These are phyloP conservation scores for Hemaris fuciformis DNA, from an alignment of 2,888 invertebrate species.

Conservation along the genomic window DNA sequence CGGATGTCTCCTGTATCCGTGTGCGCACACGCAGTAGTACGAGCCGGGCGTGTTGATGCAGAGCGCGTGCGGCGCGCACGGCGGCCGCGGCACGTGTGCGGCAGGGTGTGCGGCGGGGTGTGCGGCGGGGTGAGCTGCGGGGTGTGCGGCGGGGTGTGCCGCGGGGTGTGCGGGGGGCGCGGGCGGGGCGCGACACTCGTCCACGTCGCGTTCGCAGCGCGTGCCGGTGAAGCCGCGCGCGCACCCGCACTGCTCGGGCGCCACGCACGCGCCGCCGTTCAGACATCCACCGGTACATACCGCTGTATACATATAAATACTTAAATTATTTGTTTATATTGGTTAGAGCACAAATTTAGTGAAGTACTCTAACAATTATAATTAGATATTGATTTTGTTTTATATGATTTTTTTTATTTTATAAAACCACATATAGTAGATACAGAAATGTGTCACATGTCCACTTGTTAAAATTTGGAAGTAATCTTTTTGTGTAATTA, in stretches of 20 bases:
- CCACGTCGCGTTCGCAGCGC: slow-evolving; percentile 92
- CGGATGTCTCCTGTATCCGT: slow-evolving; percentile 85
- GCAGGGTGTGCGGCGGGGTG: slow-evolving; percentile 83
- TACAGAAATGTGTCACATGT: too few relatives aligned
- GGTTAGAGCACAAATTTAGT: too few relatives aligned
- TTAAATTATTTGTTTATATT: too few relatives aligned
- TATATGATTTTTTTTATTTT: too few relatives aligned
- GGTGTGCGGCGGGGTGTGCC: too few relatives aligned
- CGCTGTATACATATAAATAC: too few relatives aligned
- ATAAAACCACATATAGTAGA: too few relatives aligned
- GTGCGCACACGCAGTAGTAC: slow-evolving; percentile 93
- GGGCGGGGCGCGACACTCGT: slow-evolving; percentile 87
- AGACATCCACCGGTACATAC: slow-evolving; percentile 89
- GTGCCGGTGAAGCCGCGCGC: slow-evolving; percentile 90
- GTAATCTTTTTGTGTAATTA: too few relatives aligned
- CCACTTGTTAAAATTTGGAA: too few relatives aligned
- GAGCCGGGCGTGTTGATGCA: slow-evolving; percentile 95
- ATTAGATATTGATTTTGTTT: too few relatives aligned
- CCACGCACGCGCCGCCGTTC: slow-evolving; percentile 91
- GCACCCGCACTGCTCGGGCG: slow-evolving; percentile 90
- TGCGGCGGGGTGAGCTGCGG: too few relatives aligned
- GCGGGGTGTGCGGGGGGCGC: slow-evolving; percentile 69
- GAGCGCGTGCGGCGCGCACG: slow-evolving; percentile 88
- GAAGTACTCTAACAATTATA: too few relatives aligned
- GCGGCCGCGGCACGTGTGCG: slow-evolving; percentile 84